Evolutionary conservation across 2,888 invertebrate genomes (phyloP).

Genomic region (Tridacna crocea): DNA sequence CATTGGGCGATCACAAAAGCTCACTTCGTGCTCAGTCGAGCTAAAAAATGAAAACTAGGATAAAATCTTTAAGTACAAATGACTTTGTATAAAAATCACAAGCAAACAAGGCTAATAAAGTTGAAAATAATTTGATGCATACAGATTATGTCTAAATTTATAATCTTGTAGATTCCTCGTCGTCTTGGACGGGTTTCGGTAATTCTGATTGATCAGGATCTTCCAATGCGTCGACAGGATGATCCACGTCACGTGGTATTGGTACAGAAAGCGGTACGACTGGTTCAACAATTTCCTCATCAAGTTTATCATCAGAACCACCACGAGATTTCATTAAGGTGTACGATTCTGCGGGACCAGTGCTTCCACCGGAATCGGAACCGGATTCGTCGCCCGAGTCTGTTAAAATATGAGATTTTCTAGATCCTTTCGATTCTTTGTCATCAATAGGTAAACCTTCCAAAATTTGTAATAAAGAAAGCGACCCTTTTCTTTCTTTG

Average conservation of each 20-base stretch:
- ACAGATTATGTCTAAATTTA: background rate
- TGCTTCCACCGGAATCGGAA: conserved; percentile 63
- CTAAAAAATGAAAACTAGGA: no score
- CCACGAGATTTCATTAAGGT: conserved; percentile 65
- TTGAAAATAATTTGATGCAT: background rate
- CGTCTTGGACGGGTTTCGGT: conserved; percentile 12
- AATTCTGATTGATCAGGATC: conserved; percentile 16
- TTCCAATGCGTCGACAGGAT: conserved; percentile 17
- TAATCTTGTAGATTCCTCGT: conserved; percentile 11
- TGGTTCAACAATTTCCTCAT: conserved; percentile 13
- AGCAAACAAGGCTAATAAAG: background rate
- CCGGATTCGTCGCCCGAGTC: conserved; percentile 61
- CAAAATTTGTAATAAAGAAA: conserved; percentile 58
- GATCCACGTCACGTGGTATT: conserved; percentile 11
- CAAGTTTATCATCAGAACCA: conserved; percentile 44
- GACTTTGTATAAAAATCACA: background rate
- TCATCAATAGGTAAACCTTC: conserved; percentile 61
- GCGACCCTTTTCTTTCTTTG: conserved; percentile 52
- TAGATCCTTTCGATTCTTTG: conserved; percentile 43
- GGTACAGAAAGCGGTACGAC: conserved; percentile 19
- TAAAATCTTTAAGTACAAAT: no score
- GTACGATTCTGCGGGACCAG: conserved; percentile 68
- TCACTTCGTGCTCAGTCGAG: no score
- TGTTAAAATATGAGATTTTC: conserved; percentile 52
- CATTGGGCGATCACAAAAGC: no score